These are phyloP conservation scores for Blastomussa wellsi DNA, from an alignment of 92 coral and sea anemone species.

Conservation along the genomic window DNA sequence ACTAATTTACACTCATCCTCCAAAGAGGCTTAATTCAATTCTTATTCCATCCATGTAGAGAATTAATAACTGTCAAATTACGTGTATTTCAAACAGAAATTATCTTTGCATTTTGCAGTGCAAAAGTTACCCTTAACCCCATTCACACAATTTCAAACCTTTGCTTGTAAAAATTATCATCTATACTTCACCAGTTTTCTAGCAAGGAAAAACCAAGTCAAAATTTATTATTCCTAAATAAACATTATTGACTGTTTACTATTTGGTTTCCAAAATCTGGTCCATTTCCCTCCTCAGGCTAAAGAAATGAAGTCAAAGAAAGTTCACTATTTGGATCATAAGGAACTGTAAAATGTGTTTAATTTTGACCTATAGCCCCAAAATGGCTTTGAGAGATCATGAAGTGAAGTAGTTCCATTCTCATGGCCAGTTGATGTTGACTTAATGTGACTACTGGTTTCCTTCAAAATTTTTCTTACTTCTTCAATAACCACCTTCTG, in stretches of 20 bases:
- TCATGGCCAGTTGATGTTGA: conserved; percentile 6
- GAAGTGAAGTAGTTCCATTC: conserved; percentile 18
- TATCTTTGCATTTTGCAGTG: no score
- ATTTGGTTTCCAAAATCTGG: no score
- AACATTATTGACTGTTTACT: neutral
- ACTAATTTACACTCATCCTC: no score
- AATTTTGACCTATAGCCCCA: conserved; percentile 73
- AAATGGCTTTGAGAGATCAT: conserved; percentile 67
- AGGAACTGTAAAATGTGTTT: conserved; percentile 25
- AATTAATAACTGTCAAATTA: no score
- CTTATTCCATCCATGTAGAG: no score
- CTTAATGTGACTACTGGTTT: conserved; percentile 29
- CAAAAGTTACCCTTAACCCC: neutral
- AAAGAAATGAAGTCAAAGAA: no score
- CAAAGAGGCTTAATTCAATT: no score
- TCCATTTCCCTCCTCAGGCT: no score
- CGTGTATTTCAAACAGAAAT: no score
- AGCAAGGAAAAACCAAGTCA: neutral
- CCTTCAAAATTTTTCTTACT: conserved; percentile 63
- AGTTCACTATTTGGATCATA: neutral
- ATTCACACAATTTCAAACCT: neutral
- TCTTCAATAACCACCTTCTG: conserved; percentile 71
- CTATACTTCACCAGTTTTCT: neutral
- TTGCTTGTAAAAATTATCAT: neutral
- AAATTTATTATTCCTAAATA: neutral